phyloP scores from a whole-genome alignment of 2,113 vertebrate species.

The Ammospiza caudacuta region DNA sequence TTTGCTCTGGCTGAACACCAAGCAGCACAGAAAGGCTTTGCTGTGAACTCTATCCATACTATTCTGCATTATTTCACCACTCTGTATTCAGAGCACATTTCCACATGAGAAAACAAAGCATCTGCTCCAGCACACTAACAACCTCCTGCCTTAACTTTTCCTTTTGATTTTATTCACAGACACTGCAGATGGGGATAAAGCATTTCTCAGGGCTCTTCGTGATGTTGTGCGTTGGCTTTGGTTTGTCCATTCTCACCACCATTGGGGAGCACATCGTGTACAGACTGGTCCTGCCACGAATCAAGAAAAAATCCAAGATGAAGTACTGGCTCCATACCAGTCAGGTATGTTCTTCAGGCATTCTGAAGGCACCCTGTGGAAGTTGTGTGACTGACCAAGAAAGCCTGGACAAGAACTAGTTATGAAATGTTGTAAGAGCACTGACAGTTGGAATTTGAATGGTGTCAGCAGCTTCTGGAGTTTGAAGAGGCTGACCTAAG shows the following conservation, averaged over 20 bases:
- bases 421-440: not conserved
- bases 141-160: not conserved
- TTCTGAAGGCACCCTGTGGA: not conserved
- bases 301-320: conserved; percentile 88
- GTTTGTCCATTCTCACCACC: conserved; percentile 92
- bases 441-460: not conserved
- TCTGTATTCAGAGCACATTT: not conserved
- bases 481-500: not conserved
- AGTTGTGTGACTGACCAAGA: not conserved
- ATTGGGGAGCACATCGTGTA: conserved; percentile 91
- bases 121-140: not conserved
- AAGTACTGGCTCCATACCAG: conserved; percentile 98
- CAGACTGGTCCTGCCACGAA: conserved; percentile 88
- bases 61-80: not conserved
- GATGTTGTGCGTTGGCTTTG: conserved; percentile 92
- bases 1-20: not conserved
- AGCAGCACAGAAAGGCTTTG: not conserved
- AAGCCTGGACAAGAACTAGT: not conserved
- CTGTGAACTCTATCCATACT: not conserved
- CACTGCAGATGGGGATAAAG: conserved; percentile 96
- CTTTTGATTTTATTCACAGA: conserved; percentile 75
- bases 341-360: conserved; percentile 78
- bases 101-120: not conserved
- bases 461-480: not conserved
- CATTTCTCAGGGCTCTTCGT: conserved; percentile 98